Base-by-base conservation (phyloP, 2,113 vertebrate species). In the Perca schrenkii region DNA sequence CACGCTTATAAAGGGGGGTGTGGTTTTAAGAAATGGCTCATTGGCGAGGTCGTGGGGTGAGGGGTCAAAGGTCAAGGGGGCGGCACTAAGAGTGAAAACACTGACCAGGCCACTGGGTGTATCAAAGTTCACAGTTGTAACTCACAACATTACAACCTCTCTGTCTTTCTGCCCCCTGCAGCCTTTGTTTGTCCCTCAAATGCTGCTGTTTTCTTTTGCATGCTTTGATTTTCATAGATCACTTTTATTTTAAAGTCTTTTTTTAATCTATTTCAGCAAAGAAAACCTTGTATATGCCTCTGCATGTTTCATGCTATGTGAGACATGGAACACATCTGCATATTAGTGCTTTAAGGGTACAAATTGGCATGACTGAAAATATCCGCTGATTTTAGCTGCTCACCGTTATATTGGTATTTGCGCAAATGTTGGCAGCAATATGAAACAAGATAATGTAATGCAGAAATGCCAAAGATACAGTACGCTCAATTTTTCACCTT, bases 91-190 rank as follows among this genome's bases (percentile, higher is more conserved):
- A 90, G 80, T 87, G 83, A 91, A 92, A 90, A 86, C 86, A 62
- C 82, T 91, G 93, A 85, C 91, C 91, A 58, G 80, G 84, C 67
- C 79, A 63, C 21, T 19, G 80, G 87, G 92, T 90, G 80, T 56
- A 43, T 49, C 72, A 86, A 52, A 87, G 93, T 93, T 93, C 86
- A 91, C 91, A 92, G 87, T 85, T n/a, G 86, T 94, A 94, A 94
- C 83, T 92, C 87, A 92, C 66, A 63, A 22, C 60, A 40, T 87
- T 90, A 79, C 70, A 31, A 63, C 83, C 16, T 17, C n/a, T 69
- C 21, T 21, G 25, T 64, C 22, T 68, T 15, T 54, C 12, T 40
- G 40, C 66, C 67, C 16, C 53, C 34, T 64, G 21, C 71, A 56
- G 47, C 43, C 74, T 88, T 84, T 74, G 66, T 88, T 73, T 72